A percentile compares a stretch with the other conserved stretches of the same genome.
phyloP scores from a whole-genome alignment of 2,888 invertebrate genomes.

The Cephus runcator region DNA sequence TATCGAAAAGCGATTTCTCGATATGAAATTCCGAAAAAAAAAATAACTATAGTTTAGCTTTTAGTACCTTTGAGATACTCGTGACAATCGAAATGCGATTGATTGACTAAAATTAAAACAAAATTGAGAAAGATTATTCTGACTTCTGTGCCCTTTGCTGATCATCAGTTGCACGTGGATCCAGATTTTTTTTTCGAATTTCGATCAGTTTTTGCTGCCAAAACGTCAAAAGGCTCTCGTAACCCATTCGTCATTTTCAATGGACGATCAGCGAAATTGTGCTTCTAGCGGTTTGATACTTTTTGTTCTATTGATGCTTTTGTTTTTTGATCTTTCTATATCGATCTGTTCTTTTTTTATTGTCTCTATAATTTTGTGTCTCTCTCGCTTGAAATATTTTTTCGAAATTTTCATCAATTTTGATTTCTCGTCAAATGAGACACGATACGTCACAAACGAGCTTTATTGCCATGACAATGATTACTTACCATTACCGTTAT shows the following conservation, averaged over 20 bases:
- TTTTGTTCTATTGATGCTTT: background rate
- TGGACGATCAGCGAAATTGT: too few species aligned
- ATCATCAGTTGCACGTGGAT: too few species aligned
- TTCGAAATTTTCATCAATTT: slow-evolving; percentile 33
- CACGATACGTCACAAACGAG: too few species aligned
- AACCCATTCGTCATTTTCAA: too few species aligned
- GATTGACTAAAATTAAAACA: too few species aligned
- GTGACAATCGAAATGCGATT: background rate
- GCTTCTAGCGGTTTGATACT: background rate
- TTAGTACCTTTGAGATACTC: slow-evolving; percentile 23
- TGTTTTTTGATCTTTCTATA: background rate
- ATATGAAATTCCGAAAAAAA: too few species aligned
- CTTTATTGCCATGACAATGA: background rate
- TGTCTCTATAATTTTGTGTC: background rate
- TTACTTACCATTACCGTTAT: background rate
- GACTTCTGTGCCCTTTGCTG: too few species aligned
- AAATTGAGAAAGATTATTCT: too few species aligned
- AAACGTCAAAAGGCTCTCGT: too few species aligned
- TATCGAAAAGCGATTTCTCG: too few species aligned
- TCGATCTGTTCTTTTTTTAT: background rate
- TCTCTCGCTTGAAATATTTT: background rate
- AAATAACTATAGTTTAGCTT: slow-evolving; percentile 25
- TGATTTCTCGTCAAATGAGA: slow-evolving; percentile 33
- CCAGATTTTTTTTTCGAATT: too few species aligned
- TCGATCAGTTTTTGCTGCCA: too few species aligned